Conservation (phyloP, 2,797 vertebrate genomes). For the Novumbra hubbsi region DNA sequence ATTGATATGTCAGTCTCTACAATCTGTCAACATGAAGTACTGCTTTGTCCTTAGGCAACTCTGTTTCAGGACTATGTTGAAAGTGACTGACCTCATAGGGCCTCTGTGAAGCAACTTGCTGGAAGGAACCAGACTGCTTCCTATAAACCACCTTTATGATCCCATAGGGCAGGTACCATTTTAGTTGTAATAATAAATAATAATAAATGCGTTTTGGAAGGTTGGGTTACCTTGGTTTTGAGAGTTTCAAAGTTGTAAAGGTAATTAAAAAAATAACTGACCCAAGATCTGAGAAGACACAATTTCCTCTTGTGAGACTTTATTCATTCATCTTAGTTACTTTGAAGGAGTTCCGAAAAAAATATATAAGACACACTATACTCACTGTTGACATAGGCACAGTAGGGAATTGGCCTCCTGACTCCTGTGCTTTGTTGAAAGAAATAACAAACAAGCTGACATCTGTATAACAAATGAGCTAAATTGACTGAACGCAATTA, state of each 20-base stretch:
- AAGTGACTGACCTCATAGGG: conserved; percentile 29
- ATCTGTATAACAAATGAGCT: conserved; percentile 33
- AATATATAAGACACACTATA: conserved; percentile 13
- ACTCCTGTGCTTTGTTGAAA: conserved; percentile 20
- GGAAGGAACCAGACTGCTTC: conserved; percentile 3
- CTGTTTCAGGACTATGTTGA: conserved; percentile 30
- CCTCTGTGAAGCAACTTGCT: conserved; percentile 19
- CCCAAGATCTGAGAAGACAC: conserved; percentile 30
- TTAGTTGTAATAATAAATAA: not conserved
- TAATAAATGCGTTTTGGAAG: not conserved
- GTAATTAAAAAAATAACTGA: conserved; percentile 5
- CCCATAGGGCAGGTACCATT: conserved; percentile 15
- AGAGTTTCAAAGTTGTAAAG: conserved; percentile 38
- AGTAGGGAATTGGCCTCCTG: conserved; percentile 22
- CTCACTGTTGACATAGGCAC: conserved; percentile 3
- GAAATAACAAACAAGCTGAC: conserved; percentile 29
- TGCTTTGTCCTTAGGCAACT: conserved; percentile 2
- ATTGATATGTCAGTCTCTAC: conserved; percentile 29
- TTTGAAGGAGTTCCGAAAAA: conserved; percentile 33
- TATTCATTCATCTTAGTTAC: conserved; percentile 15
- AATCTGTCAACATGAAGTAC: conserved; percentile 12
- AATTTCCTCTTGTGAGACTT: conserved; percentile 43
- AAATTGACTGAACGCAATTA: conserved; percentile 30
- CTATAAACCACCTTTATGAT: conserved; percentile 14
- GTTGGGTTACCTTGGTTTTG: conserved; percentile 30